Base-by-base conservation (phyloP, 2,888 invertebrate genomes). In the Eristalinus aeneus region DNA sequence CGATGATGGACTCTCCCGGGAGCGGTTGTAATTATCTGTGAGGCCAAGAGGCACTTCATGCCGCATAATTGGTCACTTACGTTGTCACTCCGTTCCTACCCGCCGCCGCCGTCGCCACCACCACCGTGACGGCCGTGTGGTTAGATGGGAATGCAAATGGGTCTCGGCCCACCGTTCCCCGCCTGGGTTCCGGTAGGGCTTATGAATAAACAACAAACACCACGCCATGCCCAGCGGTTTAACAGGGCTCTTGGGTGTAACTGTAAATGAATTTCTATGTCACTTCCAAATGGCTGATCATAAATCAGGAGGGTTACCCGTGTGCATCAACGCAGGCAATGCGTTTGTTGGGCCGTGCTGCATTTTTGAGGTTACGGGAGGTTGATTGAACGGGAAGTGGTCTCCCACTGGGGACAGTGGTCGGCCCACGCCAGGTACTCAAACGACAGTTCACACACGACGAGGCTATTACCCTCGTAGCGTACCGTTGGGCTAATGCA, bases 191-290 rank as follows among this genome's bases (percentile, higher is more conserved):
- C 61, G 80, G 63, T 74, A 68, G 63, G 75, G 63, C 72, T 80
- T 80, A 80, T 79, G 71, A 75, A 75, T 75, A 80, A 79, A 79
- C 74, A 75, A 27, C 75, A 54, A 73, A 31, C 32, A n/a, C 27
- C 27, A 27, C 32, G 64, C 36, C 79, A 22, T 69, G 76, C 73
- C 76, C 81, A 77, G 6, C 76, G 65, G 76, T 69, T 73, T 46
- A 16, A 77, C 77, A 46, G 12, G 64, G 75, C 71, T 61, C 84
- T 85, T 73, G 69, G 60, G 65, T 53, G 39, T 86, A 86, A 82
- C 85, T 73, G 81, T 86, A 86, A 86, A 81, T 46, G 76, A 53
- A 74, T 86, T 81, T 81, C 65, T 77, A 69, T 86, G 81, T 86
- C 85, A 74, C 76, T 77, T 81, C 77, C 69, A 81, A 85, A 86